phyloP scores from a whole-genome alignment of 2,113 vertebrate genomes.

The Vulpes vulpes region DNA sequence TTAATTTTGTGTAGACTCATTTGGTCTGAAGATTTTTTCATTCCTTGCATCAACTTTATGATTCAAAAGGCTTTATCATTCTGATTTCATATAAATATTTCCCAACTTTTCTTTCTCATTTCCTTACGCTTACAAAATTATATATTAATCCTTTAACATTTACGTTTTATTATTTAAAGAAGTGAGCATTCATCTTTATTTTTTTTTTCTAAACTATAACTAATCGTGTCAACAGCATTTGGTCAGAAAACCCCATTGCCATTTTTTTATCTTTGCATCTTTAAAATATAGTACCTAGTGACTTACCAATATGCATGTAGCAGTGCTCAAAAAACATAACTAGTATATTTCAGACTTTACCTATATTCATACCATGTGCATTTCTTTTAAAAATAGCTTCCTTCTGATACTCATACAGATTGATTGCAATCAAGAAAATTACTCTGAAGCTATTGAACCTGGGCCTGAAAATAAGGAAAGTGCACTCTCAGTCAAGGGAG shows the following conservation, averaged over 20 bases:
- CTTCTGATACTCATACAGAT: background rate
- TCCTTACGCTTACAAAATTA: background rate
- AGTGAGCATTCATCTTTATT: background rate
- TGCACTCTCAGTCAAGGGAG: background rate
- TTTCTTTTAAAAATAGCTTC: conserved; percentile 36
- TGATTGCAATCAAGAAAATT: conserved; percentile 26
- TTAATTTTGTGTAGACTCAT: background rate
- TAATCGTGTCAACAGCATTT: background rate
- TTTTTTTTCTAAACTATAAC: background rate
- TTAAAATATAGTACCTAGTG: background rate
- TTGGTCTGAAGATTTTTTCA: background rate
- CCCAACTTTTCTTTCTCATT: background rate
- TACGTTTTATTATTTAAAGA: background rate
- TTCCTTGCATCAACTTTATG: background rate
- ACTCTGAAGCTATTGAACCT: background rate
- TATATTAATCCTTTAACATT: background rate
- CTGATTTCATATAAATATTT: background rate
- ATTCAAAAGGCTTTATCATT: background rate
- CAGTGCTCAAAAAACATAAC: background rate
- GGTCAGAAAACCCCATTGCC: background rate
- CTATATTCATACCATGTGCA: background rate
- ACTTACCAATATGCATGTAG: background rate
- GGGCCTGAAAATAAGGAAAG: background rate
- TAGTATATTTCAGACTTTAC: background rate
- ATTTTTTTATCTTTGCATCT: background rate